Evolutionary conservation across 2,113 vertebrate species (phyloP).

Genomic region (Stegastes partitus): DNA sequence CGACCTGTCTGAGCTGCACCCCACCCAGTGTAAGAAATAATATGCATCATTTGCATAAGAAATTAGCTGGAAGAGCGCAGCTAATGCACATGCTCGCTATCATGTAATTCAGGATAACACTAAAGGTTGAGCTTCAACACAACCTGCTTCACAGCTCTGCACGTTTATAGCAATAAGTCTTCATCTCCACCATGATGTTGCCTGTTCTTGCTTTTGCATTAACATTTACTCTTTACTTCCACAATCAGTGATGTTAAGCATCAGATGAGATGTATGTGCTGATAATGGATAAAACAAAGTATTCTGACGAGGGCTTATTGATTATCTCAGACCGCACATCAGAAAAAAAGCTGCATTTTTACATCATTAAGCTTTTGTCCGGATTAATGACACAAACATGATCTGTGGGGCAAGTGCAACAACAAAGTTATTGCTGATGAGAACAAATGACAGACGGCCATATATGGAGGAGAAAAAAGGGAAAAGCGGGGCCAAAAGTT

Average conservation of each 20-base stretch:
- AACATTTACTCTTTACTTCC: too few relatives aligned
- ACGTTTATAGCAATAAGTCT: background rate
- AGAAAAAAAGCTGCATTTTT: constrained; percentile 24
- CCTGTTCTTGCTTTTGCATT: too few relatives aligned
- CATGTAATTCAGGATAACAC: background rate
- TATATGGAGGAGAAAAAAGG: constrained; percentile 27
- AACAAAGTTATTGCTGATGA: constrained; percentile 35
- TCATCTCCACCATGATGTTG: background rate
- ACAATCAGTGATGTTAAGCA: background rate
- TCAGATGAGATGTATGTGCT: background rate
- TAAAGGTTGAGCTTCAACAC: background rate
- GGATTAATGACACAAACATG: constrained; percentile 29
- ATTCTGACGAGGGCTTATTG: constrained; percentile 15
- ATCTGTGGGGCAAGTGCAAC: background rate
- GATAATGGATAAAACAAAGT: too few relatives aligned
- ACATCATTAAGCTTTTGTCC: constrained; percentile 44
- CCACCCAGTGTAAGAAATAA: too few relatives aligned
- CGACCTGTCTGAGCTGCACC: too few relatives aligned
- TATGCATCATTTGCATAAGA: too few relatives aligned
- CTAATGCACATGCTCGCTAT: background rate
- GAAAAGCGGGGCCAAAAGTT: constrained; percentile 19
- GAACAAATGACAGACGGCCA: constrained; percentile 26
- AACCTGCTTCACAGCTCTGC: background rate
- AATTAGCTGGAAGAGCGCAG: background rate
- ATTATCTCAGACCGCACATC: constrained; percentile 28